Base-by-base conservation (phyloP, 2,888 invertebrate genomes). In the Drosophila vallismaia region DNA sequence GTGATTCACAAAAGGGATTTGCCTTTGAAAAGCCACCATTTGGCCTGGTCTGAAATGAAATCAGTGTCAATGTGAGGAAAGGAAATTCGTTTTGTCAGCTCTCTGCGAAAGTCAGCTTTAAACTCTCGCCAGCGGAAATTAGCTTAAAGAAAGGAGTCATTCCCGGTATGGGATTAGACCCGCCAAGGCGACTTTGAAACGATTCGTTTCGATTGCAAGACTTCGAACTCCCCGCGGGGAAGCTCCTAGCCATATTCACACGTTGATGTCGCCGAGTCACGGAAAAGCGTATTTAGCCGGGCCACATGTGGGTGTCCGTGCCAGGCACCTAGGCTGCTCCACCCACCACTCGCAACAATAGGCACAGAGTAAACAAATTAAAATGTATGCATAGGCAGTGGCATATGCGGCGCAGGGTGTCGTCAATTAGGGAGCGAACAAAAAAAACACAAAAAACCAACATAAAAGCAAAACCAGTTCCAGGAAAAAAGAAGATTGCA, bases 41-140 rank as follows among this genome's bases (percentile, higher is more conserved):
- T 46, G 36, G 36, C 36, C 36, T 5, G n/a, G 6, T 6, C 36
- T 12, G 73, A 68, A 87, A 87, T 87, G 72, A 83, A 83, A 86
- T 88, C 88, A 84, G 83, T 84, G 83, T 84, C 83, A 84, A 88
- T 84, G 86, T 75, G 74, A 49, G 55, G 75, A 66, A 77, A 84
- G 80, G 84, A 86, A 80, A 80, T 81, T 77, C 69, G 60, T 66
- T 86, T 86, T 62, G 45, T 64, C 53, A 45, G 42, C 40, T 40
- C 26, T 40, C 33, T 31, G 28, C 29, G 19, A 36, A 14, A 36
- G 36, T 44, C 26, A 8, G 36, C 51, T 45, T 66, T 45, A 29
- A 63, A 63, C 24, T 29, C n/a, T 24, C 28, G 28, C 28, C 10
- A 10, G 5, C 36, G 59, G 60, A 60, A 60, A 60, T 60, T 60